Evolutionary conservation across 2,888 invertebrate genomes (phyloP).

Genomic region (Antitype chi): DNA sequence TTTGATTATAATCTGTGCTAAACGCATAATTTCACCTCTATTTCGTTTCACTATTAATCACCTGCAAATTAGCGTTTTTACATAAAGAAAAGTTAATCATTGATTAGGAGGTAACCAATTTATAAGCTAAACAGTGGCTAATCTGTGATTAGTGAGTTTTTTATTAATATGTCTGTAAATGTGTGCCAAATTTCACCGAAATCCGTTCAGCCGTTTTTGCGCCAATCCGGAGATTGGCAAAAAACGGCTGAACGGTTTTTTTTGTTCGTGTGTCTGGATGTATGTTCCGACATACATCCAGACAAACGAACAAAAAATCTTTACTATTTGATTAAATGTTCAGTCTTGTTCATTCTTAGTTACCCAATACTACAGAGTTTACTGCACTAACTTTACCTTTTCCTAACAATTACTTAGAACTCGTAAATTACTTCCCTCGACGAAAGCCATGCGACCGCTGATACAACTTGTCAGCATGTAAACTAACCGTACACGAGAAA

Average conservation of each 20-base stretch:
- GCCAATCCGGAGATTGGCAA: neutral
- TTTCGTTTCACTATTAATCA: too few species aligned
- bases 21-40: too few species aligned
- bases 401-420: slow-evolving; percentile 32
- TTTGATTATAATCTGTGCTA: too few species aligned
- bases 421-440: slow-evolving; percentile 48
- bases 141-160: too few species aligned
- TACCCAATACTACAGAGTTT: neutral
- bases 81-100: too few species aligned
- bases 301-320: neutral
- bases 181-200: neutral
- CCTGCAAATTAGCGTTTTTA: too few species aligned
- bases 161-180: too few species aligned
- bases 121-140: too few species aligned
- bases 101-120: too few species aligned
- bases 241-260: too few species aligned
- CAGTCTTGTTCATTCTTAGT: neutral
- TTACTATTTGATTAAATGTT: neutral
- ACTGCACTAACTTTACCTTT: neutral
- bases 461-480: slow-evolving; percentile 75
- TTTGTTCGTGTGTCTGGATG: too few species aligned
- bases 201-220: neutral
- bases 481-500: slow-evolving; percentile 74
- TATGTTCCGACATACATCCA: neutral
- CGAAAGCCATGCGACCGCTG: slow-evolving; percentile 67